A percentile compares a stretch with the other conserved stretches of the same genome.
phyloP scores from a whole-genome alignment of 1,140 invertebrate genomes.

The Drosophila pruinosa region DNA sequence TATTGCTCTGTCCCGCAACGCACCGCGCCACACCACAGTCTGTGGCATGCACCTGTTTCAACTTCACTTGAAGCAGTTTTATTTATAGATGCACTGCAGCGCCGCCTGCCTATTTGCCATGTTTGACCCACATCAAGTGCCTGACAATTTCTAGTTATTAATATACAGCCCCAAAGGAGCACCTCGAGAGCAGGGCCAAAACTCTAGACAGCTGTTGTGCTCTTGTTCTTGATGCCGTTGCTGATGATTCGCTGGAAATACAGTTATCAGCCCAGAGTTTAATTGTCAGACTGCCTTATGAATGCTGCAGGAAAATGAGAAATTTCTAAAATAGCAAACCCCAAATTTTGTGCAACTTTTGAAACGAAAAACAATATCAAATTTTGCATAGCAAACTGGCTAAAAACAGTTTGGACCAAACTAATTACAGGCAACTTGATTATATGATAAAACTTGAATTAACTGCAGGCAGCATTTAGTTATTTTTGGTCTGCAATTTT shows the following conservation, averaged over 20 bases:
- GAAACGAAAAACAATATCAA: neutral
- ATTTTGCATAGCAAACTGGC: too few relatives aligned
- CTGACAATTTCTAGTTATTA: conserved; percentile 77
- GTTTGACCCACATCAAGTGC: conserved; percentile 71
- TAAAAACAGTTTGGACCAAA: neutral
- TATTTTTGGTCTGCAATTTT: neutral
- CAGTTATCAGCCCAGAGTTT: conserved; percentile 57
- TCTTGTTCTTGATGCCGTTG: conserved; percentile 12
- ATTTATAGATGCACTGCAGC: conserved; percentile 49
- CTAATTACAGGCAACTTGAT: neutral
- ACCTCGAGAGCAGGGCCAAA: neutral
- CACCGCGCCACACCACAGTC: neutral
- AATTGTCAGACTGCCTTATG: conserved; percentile 24
- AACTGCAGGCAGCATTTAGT: neutral
- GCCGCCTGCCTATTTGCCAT: conserved; percentile 49
- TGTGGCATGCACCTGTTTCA: conserved; percentile 68
- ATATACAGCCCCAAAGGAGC: conserved; percentile 39
- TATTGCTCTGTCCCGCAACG: neutral
- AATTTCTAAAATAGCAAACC: too few relatives aligned
- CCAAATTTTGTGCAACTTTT: too few relatives aligned
- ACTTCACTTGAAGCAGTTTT: conserved; percentile 60
- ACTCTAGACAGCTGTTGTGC: conserved; percentile 58
- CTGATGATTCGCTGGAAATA: conserved; percentile 60
- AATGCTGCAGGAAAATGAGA: conserved; percentile 32
- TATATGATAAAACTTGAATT: neutral